A percentile compares a stretch with the other conserved stretches of the same genome.
phyloP scores from a whole-genome alignment of 1,140 invertebrate species.

The Rhopalosiphum padi region DNA sequence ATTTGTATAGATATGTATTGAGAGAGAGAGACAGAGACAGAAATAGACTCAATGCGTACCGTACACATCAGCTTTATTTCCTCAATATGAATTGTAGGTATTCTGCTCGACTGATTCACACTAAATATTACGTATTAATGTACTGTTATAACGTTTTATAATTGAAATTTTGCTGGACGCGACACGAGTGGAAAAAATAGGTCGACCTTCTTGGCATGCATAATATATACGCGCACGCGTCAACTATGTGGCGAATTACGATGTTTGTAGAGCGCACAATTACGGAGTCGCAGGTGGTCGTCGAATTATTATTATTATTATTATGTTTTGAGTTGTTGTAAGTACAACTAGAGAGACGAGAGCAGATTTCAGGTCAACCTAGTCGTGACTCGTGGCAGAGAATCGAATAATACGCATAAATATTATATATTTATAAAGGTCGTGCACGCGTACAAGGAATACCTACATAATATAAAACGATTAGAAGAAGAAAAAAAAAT shows the following conservation, averaged over 20 bases:
- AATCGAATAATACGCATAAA: slow-evolving; percentile 2
- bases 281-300: not conserved
- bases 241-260: not conserved
- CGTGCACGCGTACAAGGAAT: not conserved
- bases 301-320: not conserved
- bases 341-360: not conserved
- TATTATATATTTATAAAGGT: not conserved
- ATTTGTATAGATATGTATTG: not conserved
- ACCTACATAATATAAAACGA: not conserved
- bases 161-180: not conserved
- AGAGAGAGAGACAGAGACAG: not conserved
- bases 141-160: not conserved
- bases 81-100: not conserved
- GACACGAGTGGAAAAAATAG: not conserved
- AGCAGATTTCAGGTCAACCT: not conserved
- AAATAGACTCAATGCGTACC: not conserved
- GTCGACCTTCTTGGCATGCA: not conserved
- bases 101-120: not conserved
- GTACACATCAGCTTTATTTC: not conserved
- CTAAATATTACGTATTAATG: not conserved
- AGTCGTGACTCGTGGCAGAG: not conserved
- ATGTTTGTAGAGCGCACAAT: not conserved
- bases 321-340: not conserved
- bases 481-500: not conserved
- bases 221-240: not conserved